Conservation (phyloP, 2,888 invertebrate species). For the Bursaphelenchus okinawaensis region DNA sequence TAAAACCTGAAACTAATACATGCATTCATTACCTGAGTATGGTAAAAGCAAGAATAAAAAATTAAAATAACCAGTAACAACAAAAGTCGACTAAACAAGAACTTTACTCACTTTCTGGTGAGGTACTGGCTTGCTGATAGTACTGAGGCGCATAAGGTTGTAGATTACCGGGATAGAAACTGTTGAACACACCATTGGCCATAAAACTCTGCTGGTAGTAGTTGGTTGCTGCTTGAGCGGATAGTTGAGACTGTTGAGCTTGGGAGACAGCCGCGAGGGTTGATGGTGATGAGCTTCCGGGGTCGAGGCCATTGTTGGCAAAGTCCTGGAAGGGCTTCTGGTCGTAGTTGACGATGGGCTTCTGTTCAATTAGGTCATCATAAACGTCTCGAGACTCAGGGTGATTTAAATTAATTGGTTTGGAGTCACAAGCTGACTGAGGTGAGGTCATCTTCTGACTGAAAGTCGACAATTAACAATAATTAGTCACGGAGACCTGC, state of each 20-base stretch:
- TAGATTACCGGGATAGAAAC: background rate
- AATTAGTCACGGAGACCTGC: background rate
- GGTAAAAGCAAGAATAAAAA: too few species aligned
- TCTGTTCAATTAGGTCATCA: background rate
- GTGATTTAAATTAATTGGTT: background rate
- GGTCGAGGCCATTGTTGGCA: slow-evolving; percentile 5
- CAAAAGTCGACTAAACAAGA: too few species aligned
- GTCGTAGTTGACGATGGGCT: background rate
- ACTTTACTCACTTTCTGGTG: slow-evolving; percentile 29
- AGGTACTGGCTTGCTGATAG: slow-evolving; percentile 30
- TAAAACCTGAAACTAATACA: slow-evolving; percentile 19
- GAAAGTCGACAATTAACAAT: background rate
- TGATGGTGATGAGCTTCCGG: background rate
- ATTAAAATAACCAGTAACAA: too few species aligned
- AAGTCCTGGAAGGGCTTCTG: slow-evolving; percentile 6
- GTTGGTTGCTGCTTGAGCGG: background rate
- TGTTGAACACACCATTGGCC: background rate
- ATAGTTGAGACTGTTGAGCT: background rate
- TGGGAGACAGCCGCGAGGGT: background rate
- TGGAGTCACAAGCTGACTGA: background rate
- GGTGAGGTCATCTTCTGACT: background rate
- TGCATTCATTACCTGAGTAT: background rate
- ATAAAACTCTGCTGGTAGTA: background rate
- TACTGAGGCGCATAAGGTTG: background rate
- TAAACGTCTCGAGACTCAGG: background rate